Conservation (phyloP, 1,140 invertebrate genomes). For the Antheraea pernyi region DNA sequence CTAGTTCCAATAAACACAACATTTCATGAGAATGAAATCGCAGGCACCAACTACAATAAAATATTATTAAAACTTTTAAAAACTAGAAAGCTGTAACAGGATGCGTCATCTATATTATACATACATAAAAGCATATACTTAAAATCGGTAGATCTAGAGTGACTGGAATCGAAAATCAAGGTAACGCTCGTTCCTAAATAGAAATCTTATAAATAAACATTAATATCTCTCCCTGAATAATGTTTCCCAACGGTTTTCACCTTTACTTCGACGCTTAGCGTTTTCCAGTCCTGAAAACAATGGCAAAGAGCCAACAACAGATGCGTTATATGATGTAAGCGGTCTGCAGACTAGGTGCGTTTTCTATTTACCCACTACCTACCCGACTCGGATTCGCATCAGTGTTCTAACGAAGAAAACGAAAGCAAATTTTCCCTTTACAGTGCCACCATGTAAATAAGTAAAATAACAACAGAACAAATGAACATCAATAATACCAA, state of each 20-base stretch:
- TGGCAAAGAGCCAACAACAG: constrained; percentile 27
- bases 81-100: neutral
- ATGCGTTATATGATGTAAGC: neutral
- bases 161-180: neutral
- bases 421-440: too few species aligned
- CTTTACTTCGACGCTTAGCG: neutral
- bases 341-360: neutral
- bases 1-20: too few species aligned
- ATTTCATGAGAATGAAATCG: too few species aligned
- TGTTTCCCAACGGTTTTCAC: constrained; percentile 1
- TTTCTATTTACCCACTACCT: neutral
- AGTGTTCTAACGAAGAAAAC: too few species aligned
- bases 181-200: neutral
- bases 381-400: too few species aligned
- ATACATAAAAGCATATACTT: neutral
- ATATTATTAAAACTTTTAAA: neutral
- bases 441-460: too few species aligned
- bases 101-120: neutral
- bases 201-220: constrained; percentile 5
- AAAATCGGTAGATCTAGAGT: neutral
- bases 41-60: too few species aligned
- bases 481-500: too few species aligned
- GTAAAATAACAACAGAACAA: too few species aligned
- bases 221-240: constrained; percentile 3
- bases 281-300: constrained; percentile 22